A percentile compares a stretch with the other conserved stretches of the same genome.
These are phyloP conservation scores for Acanthosepion lycidas DNA, from an alignment of 2,888 invertebrate species.

Conservation along the genomic window DNA sequence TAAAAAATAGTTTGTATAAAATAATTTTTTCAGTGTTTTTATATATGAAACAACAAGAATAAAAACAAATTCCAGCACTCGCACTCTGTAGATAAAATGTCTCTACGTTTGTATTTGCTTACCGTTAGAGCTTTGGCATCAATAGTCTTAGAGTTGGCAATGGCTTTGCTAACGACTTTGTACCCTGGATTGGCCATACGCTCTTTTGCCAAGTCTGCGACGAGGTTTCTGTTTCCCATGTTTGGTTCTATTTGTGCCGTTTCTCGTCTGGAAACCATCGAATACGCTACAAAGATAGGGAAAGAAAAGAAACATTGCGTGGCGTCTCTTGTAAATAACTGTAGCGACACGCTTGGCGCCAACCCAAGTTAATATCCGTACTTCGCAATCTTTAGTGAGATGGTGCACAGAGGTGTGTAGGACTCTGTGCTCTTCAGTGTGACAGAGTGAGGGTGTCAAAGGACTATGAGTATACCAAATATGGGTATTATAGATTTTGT, in stretches of 20 bases:
- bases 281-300: background rate
- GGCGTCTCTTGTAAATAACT: background rate
- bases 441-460: background rate
- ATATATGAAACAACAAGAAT: background rate
- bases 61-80: background rate
- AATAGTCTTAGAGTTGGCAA: background rate
- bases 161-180: background rate
- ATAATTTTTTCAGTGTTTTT: no score
- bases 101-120: background rate
- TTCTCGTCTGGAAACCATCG: background rate
- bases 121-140: slow-evolving; percentile 4
- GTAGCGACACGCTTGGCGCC: background rate
- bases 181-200: background rate
- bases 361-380: background rate
- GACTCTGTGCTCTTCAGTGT: background rate
- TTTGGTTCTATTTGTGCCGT: background rate
- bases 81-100: background rate
- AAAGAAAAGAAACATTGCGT: background rate
- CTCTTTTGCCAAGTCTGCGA: background rate
- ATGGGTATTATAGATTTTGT: background rate
- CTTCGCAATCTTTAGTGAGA: background rate
- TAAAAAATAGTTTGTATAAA: no score
- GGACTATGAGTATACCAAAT: background rate
- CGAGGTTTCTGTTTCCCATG: background rate
- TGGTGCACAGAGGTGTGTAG: background rate